Percentiles rank a stretch among this genome's conserved stretches.
These are phyloP conservation scores for Pediacus dermestoides DNA, from an alignment of 2,888 invertebrate genomes.

Conservation along the genomic window DNA sequence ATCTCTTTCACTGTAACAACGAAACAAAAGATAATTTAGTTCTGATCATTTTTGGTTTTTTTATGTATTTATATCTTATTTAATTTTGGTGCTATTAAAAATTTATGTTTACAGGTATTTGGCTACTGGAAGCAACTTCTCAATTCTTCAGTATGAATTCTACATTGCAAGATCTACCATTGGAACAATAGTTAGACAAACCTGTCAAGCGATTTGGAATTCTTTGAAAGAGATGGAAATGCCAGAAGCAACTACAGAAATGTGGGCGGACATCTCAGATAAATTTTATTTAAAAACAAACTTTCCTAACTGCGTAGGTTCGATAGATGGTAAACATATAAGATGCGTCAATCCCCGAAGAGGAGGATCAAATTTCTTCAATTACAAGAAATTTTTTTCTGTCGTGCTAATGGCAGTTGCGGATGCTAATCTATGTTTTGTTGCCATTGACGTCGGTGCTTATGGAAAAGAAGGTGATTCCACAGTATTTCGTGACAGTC, in stretches of 20 bases:
- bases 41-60: too few species aligned
- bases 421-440: conserved; percentile 27
- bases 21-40: too few species aligned
- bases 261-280: conserved; percentile 19
- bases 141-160: conserved; percentile 18
- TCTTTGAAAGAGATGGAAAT: conserved; percentile 17
- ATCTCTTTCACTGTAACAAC: conserved; percentile 20
- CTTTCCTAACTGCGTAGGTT: conserved; percentile 28
- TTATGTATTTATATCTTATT: too few species aligned
- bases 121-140: conserved; percentile 19
- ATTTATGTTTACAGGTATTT: conserved; percentile 20
- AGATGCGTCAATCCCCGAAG: conserved; percentile 13
- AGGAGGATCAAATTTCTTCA: conserved; percentile 20
- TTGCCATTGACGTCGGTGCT: conserved; percentile 22
- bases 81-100: too few species aligned
- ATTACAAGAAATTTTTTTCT: conserved; percentile 26
- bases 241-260: conserved; percentile 19
- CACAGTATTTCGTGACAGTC: conserved; percentile 16
- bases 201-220: conserved; percentile 21
- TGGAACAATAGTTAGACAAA: conserved; percentile 17
- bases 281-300: conserved; percentile 20
- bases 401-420: conserved; percentile 23
- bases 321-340: conserved; percentile 25
- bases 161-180: conserved; percentile 19
- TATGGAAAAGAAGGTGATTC: conserved; percentile 21